Conservation (phyloP, 2,797 vertebrate genomes). For the Dipus sagitta region DNA sequence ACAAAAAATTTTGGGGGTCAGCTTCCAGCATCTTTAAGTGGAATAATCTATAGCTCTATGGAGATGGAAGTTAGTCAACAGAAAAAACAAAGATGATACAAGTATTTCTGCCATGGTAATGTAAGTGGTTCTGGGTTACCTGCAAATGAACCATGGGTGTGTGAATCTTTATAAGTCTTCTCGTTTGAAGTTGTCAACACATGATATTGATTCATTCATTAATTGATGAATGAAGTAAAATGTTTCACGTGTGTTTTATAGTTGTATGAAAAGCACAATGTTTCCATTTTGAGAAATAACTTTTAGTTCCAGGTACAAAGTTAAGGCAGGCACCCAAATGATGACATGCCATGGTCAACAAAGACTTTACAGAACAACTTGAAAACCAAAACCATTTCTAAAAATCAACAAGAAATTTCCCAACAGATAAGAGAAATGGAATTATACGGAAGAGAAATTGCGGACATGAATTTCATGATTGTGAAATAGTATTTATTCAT, state of each 20-base stretch:
- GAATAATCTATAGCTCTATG: not conserved
- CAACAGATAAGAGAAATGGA: not conserved
- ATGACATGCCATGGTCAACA: not conserved
- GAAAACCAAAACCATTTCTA: not conserved
- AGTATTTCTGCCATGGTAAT: not conserved
- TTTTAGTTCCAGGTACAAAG: not conserved
- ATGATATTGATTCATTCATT: not conserved
- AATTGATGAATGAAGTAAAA: not conserved
- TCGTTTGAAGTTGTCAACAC: not conserved
- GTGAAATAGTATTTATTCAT: not conserved
- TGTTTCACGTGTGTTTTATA: not conserved
- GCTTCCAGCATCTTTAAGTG: no score
- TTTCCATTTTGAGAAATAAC: conserved; percentile 27
- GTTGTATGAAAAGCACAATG: not conserved
- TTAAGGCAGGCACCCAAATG: not conserved
- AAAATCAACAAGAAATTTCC: conserved; percentile 13
- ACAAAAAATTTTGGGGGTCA: no score
- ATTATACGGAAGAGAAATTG: not conserved
- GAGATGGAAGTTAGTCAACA: not conserved
- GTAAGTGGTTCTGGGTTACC: no score
- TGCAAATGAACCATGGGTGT: no score
- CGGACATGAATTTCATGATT: not conserved
- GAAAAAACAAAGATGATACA: not conserved
- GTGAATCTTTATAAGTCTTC: not conserved
- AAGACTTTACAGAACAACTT: conserved; percentile 13